Conservation (phyloP, 2,113 vertebrate species). For the Plecotus auritus region DNA sequence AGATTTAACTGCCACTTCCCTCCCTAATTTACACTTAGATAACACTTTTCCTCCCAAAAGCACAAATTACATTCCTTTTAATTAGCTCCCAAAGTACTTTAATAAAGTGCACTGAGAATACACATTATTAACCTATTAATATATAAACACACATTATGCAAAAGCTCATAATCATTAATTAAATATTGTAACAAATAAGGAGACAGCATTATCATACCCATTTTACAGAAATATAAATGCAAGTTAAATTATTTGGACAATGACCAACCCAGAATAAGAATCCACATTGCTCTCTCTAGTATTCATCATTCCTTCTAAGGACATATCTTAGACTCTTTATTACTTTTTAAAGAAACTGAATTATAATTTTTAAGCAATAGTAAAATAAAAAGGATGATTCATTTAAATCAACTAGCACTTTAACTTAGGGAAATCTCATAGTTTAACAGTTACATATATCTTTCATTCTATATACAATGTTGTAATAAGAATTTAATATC, state of each 20-base stretch:
- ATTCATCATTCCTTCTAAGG: neutral
- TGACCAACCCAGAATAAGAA: neutral
- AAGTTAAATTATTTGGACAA: neutral
- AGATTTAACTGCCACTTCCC: constrained; percentile 62
- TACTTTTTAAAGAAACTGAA: neutral
- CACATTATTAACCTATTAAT: constrained; percentile 53
- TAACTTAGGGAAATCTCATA: neutral
- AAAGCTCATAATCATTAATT: constrained; percentile 47
- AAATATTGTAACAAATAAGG: neutral
- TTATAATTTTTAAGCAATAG: neutral
- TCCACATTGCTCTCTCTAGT: neutral
- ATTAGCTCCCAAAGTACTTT: constrained; percentile 51
- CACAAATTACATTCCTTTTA: constrained; percentile 57
- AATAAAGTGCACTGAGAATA: constrained; percentile 34
- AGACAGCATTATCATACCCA: constrained; percentile 31
- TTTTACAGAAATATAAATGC: constrained; percentile 45
- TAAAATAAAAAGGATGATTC: neutral
- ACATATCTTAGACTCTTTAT: neutral
- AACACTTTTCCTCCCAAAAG: constrained; percentile 57
- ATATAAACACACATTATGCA: neutral
- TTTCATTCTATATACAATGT: neutral
- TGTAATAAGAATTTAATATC: neutral
- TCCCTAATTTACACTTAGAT: constrained; percentile 64
- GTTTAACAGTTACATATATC: neutral
- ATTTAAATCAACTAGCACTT: neutral